phyloP scores from a whole-genome alignment of 37 sponge, comb jelly and placozoan genomes.

The Ephydatia muelleri region DNA sequence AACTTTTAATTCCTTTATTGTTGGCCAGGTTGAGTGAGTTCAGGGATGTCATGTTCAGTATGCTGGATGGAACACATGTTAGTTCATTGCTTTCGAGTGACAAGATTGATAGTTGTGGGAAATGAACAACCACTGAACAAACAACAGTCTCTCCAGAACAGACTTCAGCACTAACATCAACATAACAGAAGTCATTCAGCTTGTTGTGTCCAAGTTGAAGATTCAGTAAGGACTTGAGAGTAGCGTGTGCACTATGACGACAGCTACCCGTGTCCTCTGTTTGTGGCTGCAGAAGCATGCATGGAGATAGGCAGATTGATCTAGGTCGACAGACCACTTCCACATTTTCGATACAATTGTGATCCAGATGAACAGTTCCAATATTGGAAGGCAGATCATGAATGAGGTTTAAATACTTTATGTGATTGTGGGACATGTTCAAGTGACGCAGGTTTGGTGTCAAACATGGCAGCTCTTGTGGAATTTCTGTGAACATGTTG shows the following conservation, averaged over 20 bases:
- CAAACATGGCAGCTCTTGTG: conserved; percentile 74
- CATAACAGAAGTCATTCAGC: conserved; percentile 13
- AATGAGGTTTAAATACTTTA: conserved; percentile 37
- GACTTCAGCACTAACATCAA: neutral
- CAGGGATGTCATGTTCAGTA: conserved; percentile 48
- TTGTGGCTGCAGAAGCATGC: neutral
- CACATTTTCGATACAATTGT: conserved; percentile 14
- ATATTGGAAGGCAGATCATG: conserved; percentile 35
- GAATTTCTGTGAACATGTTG: conserved; percentile 63
- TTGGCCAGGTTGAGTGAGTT: conserved; percentile 52
- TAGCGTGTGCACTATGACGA: conserved; percentile 39
- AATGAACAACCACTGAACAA: neutral
- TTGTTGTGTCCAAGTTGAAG: conserved; percentile 53
- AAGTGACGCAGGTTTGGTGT: conserved; percentile 69
- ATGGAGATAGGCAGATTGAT: neutral
- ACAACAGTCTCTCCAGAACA: too few species aligned
- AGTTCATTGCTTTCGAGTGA: conserved; percentile 47
- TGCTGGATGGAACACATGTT: conserved; percentile 8
- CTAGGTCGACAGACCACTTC: too few species aligned
- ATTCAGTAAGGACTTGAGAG: conserved; percentile 39
- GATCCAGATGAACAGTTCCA: conserved; percentile 14
- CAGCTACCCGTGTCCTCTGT: neutral
- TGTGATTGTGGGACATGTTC: conserved; percentile 28
- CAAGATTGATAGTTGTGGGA: conserved; percentile 58
- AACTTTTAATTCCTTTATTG: conserved; percentile 23